Evolutionary conservation across 2,113 vertebrate species (phyloP).

Genomic region (Diphyllodes magnificus): DNA sequence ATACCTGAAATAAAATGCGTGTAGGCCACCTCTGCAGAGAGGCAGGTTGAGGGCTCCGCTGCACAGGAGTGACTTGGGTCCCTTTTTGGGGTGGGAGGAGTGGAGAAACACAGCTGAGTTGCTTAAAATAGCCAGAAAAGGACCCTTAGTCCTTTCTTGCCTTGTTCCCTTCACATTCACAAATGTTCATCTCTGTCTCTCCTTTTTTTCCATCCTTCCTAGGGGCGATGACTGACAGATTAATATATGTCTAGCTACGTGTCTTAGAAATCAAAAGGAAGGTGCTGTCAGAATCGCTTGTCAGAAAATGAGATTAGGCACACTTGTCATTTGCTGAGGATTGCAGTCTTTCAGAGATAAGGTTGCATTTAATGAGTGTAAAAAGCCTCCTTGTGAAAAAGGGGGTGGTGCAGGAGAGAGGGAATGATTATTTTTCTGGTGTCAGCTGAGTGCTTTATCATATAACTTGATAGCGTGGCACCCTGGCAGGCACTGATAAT

Average conservation of each 20-base stretch:
- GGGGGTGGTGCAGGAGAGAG: slow-evolving; percentile 57
- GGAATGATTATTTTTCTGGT: slow-evolving; percentile 67
- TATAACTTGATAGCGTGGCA: slow-evolving; percentile 57
- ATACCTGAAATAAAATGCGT: neutral
- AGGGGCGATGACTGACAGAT: slow-evolving; percentile 91
- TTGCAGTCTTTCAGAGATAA: slow-evolving; percentile 88
- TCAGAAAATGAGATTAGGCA: slow-evolving; percentile 91
- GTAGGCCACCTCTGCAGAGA: neutral
- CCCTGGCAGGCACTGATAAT: slow-evolving; percentile 71
- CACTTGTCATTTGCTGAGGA: slow-evolving; percentile 89
- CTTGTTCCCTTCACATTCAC: slow-evolving; percentile 71
- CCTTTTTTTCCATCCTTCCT: slow-evolving; percentile 69
- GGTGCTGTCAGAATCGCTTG: slow-evolving; percentile 92
- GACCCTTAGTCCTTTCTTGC: slow-evolving; percentile 55
- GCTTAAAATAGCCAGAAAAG: slow-evolving; percentile 50
- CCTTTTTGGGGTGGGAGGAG: neutral
- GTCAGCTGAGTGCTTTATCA: slow-evolving; percentile 76
- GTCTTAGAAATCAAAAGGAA: slow-evolving; percentile 93
- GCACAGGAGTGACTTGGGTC: neutral
- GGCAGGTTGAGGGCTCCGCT: neutral
- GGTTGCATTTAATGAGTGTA: slow-evolving; percentile 90
- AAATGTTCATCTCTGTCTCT: slow-evolving; percentile 61
- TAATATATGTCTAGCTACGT: slow-evolving; percentile 95
- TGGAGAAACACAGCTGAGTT: neutral
- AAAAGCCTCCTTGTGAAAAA: slow-evolving; percentile 78